Evolutionary conservation across 2,113 vertebrate species (phyloP).

Genomic region (Egretta garzetta): DNA sequence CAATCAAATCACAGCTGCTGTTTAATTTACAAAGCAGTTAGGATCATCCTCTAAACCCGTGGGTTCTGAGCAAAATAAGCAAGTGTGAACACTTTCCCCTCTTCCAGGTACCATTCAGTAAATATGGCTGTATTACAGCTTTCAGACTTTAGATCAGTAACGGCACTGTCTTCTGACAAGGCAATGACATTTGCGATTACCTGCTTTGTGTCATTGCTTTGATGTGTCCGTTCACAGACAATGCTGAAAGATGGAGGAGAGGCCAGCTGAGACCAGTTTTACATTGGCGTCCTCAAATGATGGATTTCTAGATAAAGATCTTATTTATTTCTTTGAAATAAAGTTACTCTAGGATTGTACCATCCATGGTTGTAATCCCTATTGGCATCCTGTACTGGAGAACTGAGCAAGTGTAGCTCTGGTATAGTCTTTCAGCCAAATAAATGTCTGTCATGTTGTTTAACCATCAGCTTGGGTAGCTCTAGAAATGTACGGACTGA

Average conservation of each 20-base stretch:
- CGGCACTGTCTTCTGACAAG: not conserved
- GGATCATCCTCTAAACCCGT: not conserved
- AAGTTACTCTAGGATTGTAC: not conserved
- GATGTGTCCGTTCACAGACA: not conserved
- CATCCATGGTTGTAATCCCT: not conserved
- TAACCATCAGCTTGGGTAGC: not conserved
- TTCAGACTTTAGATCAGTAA: not conserved
- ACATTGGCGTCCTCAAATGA: not conserved
- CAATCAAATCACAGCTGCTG: constrained; percentile 4
- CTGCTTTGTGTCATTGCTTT: not conserved
- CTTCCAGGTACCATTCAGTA: not conserved
- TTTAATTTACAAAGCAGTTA: constrained; percentile 9
- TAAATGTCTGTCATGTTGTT: not conserved
- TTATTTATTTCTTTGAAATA: not conserved
- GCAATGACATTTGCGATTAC: not conserved
- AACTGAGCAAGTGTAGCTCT: not conserved
- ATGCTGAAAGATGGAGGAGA: not conserved
- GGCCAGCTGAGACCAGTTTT: not conserved
- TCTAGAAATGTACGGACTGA: not conserved
- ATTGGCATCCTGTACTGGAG: not conserved
- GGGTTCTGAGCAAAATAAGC: not conserved
- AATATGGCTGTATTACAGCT: not conserved
- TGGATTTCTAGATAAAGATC: not conserved
- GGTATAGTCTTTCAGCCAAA: not conserved
- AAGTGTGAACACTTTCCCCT: not conserved